Base-by-base conservation (phyloP, 2,888 invertebrate genomes). In the Orchesella flavescens region DNA sequence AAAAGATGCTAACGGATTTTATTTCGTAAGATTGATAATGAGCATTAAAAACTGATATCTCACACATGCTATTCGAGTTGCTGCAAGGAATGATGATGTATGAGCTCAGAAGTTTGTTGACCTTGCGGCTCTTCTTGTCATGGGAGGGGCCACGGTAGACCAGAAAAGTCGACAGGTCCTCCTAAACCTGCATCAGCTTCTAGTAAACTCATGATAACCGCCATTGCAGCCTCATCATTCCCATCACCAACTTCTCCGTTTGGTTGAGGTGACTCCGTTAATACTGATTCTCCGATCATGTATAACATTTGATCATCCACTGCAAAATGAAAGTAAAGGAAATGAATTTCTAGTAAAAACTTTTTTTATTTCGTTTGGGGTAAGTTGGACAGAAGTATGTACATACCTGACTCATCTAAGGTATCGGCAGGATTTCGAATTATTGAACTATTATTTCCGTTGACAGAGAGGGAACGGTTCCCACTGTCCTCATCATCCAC, bases 121-220 rank as follows among this genome's bases (percentile, higher is more conserved):
- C 34, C 2, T 34, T 34, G 34, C 3, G 34, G 7, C 7, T 34
- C 34, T 34, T 78, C 69, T 68, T 63, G 71, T 89, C 89, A 95
- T 21, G 95, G 94, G 73, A 96, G 91, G 0, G 95, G 95, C 96
- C 96, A 96, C 0, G 96, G 96, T 23, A 96, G 90, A 44, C 95
- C 95, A 10, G 95, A 94, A 90, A 95, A 95, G 91, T 96, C 96
- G 53, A 96, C 94, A 0, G 95, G 95, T 0, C 95, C 96, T 3
- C 96, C 96, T 44, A 96, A 92, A 0, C 96, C 96, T 0, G 96
- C 96, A 90, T 96, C 96, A 0, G 96, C 96, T 90, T 96, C 96
- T 63, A 96, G 91, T 24, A 96, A 92, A 90, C 95, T 96, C 96
- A 96, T 96, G 88, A 96, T 95, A 87, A 96, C 96, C 0, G 96